These are phyloP conservation scores for Heliconius hortense DNA, from an alignment of 2,888 invertebrate species.

Conservation along the genomic window DNA sequence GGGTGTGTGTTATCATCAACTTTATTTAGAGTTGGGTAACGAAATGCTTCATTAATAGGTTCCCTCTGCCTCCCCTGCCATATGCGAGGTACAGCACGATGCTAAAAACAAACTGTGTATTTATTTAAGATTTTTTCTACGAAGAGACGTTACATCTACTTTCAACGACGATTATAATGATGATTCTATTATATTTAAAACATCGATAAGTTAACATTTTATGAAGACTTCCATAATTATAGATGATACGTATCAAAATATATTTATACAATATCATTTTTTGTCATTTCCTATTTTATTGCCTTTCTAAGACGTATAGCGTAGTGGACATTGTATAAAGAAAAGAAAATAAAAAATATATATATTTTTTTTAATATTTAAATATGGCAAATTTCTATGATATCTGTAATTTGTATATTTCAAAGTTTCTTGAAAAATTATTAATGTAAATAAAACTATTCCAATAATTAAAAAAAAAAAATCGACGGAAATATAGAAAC, in stretches of 20 bases:
- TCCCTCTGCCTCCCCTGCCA: not conserved
- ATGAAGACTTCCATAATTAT: conserved; percentile 10
- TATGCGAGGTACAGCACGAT: not conserved
- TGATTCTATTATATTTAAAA: conserved; percentile 9
- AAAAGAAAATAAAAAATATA: no score
- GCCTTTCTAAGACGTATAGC: conserved; percentile 24
- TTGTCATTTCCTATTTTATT: conserved; percentile 18
- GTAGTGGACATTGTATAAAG: conserved; percentile 49
- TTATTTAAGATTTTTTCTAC: conserved; percentile 8
- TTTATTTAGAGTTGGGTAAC: no score
- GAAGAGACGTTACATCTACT: conserved; percentile 8
- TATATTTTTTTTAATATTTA: not conserved
- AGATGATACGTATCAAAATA: conserved; percentile 39
- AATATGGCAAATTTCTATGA: not conserved
- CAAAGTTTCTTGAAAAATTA: not conserved
- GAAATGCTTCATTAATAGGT: not conserved
- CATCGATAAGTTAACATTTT: conserved; percentile 12
- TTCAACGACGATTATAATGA: not conserved
- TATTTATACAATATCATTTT: conserved; percentile 34
- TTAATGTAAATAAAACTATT: no score
- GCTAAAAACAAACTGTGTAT: not conserved
- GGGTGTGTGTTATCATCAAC: no score
- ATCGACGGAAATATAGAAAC: no score
- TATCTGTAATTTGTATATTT: not conserved
- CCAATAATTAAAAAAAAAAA: no score